Base-by-base conservation (phyloP, 2,888 invertebrate genomes). In the Labia minor region DNA sequence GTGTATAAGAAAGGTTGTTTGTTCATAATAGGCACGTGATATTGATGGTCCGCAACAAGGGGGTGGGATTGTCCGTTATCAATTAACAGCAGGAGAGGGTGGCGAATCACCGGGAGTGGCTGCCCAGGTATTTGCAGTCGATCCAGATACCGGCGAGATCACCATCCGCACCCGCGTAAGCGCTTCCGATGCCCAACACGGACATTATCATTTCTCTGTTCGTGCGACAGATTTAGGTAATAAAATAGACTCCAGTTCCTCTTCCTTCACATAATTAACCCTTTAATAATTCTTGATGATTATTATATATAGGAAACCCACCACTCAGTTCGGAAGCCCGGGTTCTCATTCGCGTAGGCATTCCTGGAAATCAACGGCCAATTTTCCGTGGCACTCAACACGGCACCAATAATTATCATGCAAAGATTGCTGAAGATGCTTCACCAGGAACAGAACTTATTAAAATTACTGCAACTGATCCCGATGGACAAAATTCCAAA, bases 301-400 rank as follows among this genome's bases (percentile, higher is more conserved):
- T 26, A 26, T 26, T 6, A 37, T 63, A 73, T 73, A 0, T 66
- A 85, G 85, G 85, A 8, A 76, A 73, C 33, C 89, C 89, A 11
- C 82, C 87, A 0, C 76, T 89, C 0, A 80, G 82, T 65, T 84
- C 87, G 49, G 87, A 87, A 69, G 85, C 86, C 0, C 80, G 83
- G 37, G 82, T 89, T 0, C 80, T 83, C 10, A 82, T 90, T 16
- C 81, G 88, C n/a, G 89, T 90, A 0, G 90, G 90, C 0, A 88
- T 89, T 1, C 87, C 89, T 0, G 89, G 89, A 1, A 89, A 90
- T 73, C 88, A 89, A 72, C 80, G 88, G n/a, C 90, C 89, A 0
- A 84, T 87, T n/a, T 89, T 88, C 72, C 85, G 86, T 71, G 88
- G 88, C 0, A 70, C 67, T 69, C 72, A 70, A 67, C 71, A 49